Evolutionary conservation across 2,797 vertebrate genomes (phyloP), one percentile per base, ranked within the genome.

Genomic region (Artibeus lituratus): DNA sequence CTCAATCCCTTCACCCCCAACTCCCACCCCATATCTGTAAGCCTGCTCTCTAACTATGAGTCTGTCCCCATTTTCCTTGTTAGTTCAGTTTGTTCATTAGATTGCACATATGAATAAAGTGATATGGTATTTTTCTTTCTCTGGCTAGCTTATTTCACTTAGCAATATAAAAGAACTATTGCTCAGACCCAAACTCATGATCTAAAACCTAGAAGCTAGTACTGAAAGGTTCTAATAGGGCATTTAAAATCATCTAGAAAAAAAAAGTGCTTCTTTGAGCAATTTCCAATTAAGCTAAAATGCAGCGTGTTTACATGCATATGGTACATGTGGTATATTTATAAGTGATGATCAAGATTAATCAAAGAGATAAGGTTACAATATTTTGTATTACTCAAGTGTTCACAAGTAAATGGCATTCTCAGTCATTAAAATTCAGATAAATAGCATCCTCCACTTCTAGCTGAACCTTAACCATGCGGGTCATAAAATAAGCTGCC

Each of bases 381-480:
- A 42, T 80, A 72, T 70, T 69, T 86, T 80, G 84, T 97, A 89
- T 70, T 94, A 77, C 84, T 92, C 91, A 85, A 86, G 35, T 88
- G 15, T 88, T 94, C 84, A 85, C 47, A 97, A 95, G 84, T 89
- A 87, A 96, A 90, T 94, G 37, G 3, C n/a, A 94, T 95, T 95
- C n/a, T 95, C 87, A 24, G n/a, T 94, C 87, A 95, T 97, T 96
- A 78, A 94, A 97, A 96, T 96, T 69, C 90, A 91, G 62, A 88
- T 90, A 91, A 96, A 87, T 78, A 95, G 24, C 57, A 91, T 47
- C 47, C 55, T 76, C 55, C 16, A 91, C 37, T 96, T 94, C 24
- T 29, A 87, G 96, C 47, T 77, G 47, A 94, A 92, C 67, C 70
- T 91, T 95, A 85, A 77, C 86, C 65, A 93, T 39, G 47, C 39